Evolutionary conservation across 2,113 vertebrate species (phyloP).

Genomic region (Muscicapa adusta): DNA sequence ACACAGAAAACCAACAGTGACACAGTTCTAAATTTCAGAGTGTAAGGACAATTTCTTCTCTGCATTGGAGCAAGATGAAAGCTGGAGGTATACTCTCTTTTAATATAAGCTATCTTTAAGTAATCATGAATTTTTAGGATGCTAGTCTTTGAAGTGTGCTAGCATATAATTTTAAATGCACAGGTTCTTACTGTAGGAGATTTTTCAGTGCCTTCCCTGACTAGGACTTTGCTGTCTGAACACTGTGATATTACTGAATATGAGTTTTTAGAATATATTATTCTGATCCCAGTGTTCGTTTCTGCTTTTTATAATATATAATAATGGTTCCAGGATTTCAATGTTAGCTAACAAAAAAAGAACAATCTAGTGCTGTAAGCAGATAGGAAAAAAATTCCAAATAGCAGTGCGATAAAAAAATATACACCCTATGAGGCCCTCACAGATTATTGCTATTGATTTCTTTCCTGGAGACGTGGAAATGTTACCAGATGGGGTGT

Average conservation of each 20-base stretch:
- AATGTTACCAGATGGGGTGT: constrained; percentile 96
- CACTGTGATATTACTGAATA: not conserved
- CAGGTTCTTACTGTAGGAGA: not conserved
- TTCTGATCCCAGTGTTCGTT: constrained; percentile 9
- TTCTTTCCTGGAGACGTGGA: constrained; percentile 93
- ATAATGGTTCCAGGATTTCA: constrained; percentile 55
- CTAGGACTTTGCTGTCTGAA: not conserved
- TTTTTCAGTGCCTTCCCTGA: constrained; percentile 8
- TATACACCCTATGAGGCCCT: constrained; percentile 79
- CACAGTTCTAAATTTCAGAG: constrained; percentile 70
- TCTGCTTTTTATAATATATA: constrained; percentile 45
- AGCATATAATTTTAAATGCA: constrained; percentile 46
- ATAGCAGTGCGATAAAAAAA: constrained; percentile 76
- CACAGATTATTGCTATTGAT: constrained; percentile 99
- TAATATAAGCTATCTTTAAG: constrained; percentile 36
- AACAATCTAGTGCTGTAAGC: constrained; percentile 67
- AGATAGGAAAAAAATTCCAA: constrained; percentile 70
- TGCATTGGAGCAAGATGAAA: constrained; percentile 15
- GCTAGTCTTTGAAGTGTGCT: constrained; percentile 37
- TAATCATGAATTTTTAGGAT: constrained; percentile 25
- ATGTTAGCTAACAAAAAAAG: constrained; percentile 61
- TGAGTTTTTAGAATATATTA: constrained; percentile 38
- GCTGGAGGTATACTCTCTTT: constrained; percentile 19
- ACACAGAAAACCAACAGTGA: constrained; percentile 67
- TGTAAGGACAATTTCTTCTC: constrained; percentile 47